Base-by-base conservation (phyloP, 2,888 invertebrate genomes). In the Melangyna quadrimaculata region DNA sequence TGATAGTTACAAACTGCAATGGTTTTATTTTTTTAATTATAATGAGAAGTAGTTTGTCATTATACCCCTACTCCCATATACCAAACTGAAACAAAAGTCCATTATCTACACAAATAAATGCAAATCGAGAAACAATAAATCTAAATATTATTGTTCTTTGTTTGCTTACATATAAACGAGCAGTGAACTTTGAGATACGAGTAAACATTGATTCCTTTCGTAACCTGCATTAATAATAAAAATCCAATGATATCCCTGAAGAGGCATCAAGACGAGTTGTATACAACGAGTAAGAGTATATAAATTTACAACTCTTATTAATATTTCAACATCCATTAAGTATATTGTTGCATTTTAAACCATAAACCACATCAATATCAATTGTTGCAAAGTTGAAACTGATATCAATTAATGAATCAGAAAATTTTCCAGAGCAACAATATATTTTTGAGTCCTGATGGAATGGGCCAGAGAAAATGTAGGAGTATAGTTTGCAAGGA, bases 341-440 rank as follows among this genome's bases (percentile, higher is more conserved):
- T 22, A 32, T 45, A 51, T 29, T 48, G 45, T 35, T 63, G 14
- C 57, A 37, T 35, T 67, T 45, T 57, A 29, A 71, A 35, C 59
- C 48, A 48, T 29, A 37, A 53, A 35, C 59, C 70, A 35, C 63
- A 40, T 35, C 59, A 51, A 61, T 73, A 69, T 59, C 45, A 51
- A 61, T 59, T 45, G 48, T 37, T 72, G 3, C 45, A 29, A 63
- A 65, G 19, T 7, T 43, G 43, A 61, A 70, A 71, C 63, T 65
- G 29, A 71, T 71, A 65, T 75, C 70, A 81, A 48, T 77, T 57
- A 81, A 81, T 75, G 75, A 81, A 71, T 55, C 65, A 48, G 63
- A 55, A 29, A 70, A 61, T 53, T 53, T 65, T 29, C 27, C 35
- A 51, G 6, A 55, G 24, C n/a, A 48, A 45, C 17, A 65, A 55